Evolutionary conservation across 92 coral and sea anemone species (phyloP), one percentile per base, ranked within the genome.

Genomic region (Epizoanthus ramosus): DNA sequence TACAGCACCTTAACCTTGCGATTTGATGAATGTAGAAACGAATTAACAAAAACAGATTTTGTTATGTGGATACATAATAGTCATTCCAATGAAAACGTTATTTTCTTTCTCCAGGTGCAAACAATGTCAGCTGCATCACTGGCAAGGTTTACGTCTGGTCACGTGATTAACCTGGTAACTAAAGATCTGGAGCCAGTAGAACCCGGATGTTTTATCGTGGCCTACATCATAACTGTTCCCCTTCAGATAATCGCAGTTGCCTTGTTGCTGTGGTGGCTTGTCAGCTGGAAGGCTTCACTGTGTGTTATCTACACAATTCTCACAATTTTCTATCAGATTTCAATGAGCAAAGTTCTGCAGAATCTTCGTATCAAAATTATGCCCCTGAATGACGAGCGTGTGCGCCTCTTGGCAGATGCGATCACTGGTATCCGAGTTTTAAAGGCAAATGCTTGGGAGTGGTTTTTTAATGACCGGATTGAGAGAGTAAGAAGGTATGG

Each of bases 401-500:
- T 75, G 53, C 81, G 81, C 6, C 68, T 75, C 4, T 41, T 75
- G 81, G 81, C 81, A 19, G 81, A 75, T n/a, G 60, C 60, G 81
- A 75, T 75, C 5, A 54, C 81, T 18, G 81, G 81, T 8, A 75
- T 75, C 22, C 81, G 81, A 4, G 81, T 75, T 58, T 37, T 75
- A 58, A 75, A 75, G 18, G 81, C 81, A 58, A 75, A 58, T 33
- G 81, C 81, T 59, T 75, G 81, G 81, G 81, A 75, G 22, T 75
- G 81, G 81, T 75, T 75, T 58, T 75, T 75, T 69, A 33, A 33
- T 2, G 39, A 75, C 4, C 37, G 54, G 39, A 75, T 75, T 37
- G 57, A 75, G 22, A 31, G 9, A 14, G 60, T 65, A 8, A 75
- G 81, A 58, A 75, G 81, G 81, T 75, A 75, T 15, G 74, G 13